A percentile compares a stretch with the other conserved stretches of the same genome.
These are phyloP conservation scores for Galleria mellonella DNA, from an alignment of 1,140 invertebrate genomes.

Conservation along the genomic window DNA sequence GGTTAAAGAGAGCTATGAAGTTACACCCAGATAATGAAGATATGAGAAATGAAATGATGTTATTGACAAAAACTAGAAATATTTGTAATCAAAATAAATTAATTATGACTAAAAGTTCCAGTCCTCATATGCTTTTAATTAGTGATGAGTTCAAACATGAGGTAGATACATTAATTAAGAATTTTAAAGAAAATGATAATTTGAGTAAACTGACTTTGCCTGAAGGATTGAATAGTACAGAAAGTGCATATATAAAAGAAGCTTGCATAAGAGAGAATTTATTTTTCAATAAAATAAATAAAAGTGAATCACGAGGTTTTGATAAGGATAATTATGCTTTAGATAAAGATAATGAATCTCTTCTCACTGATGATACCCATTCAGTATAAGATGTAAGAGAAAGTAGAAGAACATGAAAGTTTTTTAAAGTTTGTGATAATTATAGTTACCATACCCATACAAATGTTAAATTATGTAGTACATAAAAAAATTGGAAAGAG, in stretches of 20 bases:
- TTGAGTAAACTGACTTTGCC: conserved; percentile 44
- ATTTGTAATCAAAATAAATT: conserved; percentile 26
- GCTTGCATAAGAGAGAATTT: conserved; percentile 48
- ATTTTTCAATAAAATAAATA: conserved; percentile 36
- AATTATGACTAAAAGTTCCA: conserved; percentile 10
- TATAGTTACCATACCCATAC: too few relatives aligned
- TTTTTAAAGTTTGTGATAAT: too few relatives aligned
- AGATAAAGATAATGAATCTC: conserved; percentile 5
- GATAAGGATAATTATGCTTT: conserved; percentile 11
- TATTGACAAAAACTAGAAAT: conserved; percentile 31
- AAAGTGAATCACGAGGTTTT: conserved; percentile 31
- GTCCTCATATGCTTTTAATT: conserved; percentile 11
- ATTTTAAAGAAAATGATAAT: conserved; percentile 51
- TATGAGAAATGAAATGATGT: conserved; percentile 32
- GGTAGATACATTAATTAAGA: conserved; percentile 44
- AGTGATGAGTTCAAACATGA: conserved; percentile 53
- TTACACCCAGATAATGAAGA: conserved; percentile 34
- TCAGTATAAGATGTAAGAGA: too few relatives aligned
- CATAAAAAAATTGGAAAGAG: too few relatives aligned
- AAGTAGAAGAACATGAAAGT: too few relatives aligned
- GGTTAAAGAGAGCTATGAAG: conserved; percentile 39
- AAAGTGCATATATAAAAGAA: conserved; percentile 53
- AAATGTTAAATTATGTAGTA: too few relatives aligned
- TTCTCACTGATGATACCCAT: not conserved
- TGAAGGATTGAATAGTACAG: conserved; percentile 31